Conservation (phyloP, 1,140 invertebrate genomes). For the Tetramorium simillimum region DNA sequence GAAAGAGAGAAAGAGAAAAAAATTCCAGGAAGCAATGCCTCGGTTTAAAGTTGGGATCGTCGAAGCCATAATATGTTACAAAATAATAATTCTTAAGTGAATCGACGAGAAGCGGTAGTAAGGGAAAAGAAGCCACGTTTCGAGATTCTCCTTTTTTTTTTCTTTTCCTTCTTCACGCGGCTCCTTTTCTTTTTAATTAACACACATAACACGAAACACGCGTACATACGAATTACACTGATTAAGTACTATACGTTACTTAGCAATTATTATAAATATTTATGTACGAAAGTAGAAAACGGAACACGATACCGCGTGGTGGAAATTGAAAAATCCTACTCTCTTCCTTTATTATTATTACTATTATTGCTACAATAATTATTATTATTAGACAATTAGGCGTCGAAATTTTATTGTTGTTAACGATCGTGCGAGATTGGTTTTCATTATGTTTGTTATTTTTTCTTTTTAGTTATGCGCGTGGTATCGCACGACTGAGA, state of each 20-base stretch:
- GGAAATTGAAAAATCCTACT: conserved; percentile 53
- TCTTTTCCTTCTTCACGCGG: conserved; percentile 62
- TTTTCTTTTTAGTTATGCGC: conserved; percentile 59
- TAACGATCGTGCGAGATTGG: conserved; percentile 49
- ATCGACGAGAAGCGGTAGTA: conserved; percentile 64
- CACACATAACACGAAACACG: conserved; percentile 55
- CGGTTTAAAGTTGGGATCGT: conserved; percentile 67
- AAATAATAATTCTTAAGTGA: conserved; percentile 57
- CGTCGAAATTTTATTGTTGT: conserved; percentile 62
- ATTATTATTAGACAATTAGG: conserved; percentile 66
- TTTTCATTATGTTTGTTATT: conserved; percentile 62
- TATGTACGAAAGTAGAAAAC: conserved; percentile 63
- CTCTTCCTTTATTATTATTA: conserved; percentile 58
- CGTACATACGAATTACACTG: conserved; percentile 61
- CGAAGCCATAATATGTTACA: conserved; percentile 64
- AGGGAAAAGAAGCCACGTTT: conserved; percentile 76
- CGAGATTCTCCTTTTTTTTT: conserved; percentile 78
- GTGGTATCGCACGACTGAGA: conserved; percentile 69
- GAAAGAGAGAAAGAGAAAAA: conserved; percentile 54
- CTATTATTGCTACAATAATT: conserved; percentile 61
- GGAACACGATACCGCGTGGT: conserved; percentile 79
- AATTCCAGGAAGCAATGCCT: conserved; percentile 55
- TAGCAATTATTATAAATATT: conserved; percentile 60
- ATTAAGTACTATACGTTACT: conserved; percentile 68
- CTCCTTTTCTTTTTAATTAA: conserved; percentile 58